phyloP scores from a whole-genome alignment of 2,888 invertebrate species.

The Sinhomidia bicolor region DNA sequence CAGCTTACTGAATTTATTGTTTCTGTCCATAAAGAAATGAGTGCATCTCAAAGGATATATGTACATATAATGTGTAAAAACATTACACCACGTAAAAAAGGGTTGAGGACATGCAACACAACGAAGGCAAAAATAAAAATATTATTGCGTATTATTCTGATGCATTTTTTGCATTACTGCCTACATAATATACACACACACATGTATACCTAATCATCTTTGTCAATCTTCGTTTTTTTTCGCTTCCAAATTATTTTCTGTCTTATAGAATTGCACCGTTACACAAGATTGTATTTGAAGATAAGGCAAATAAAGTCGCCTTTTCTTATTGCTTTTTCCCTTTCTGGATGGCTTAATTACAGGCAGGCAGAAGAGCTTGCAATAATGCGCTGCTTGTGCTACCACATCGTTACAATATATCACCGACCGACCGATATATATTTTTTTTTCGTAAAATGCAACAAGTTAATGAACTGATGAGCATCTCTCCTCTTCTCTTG shows the following conservation, averaged over 20 bases:
- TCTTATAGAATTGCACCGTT: neutral
- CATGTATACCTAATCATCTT: neutral
- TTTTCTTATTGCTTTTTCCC: conserved; percentile 42
- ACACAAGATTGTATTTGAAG: conserved; percentile 10
- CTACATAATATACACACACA: neutral
- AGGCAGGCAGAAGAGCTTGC: conserved; percentile 4
- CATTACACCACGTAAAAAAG: conserved; percentile 32
- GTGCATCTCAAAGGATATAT: too few relatives aligned
- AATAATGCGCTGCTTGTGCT: neutral
- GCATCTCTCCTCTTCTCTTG: too few relatives aligned
- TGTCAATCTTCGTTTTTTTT: neutral
- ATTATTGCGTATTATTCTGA: too few relatives aligned
- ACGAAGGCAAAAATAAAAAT: too few relatives aligned
- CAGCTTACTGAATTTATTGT: conserved; percentile 47
- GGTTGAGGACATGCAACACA: conserved; percentile 51
- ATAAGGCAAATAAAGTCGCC: conserved; percentile 15
- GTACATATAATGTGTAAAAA: too few relatives aligned
- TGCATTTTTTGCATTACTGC: too few relatives aligned
- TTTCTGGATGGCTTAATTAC: conserved; percentile 50
- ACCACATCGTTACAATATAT: neutral
- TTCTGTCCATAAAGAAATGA: conserved; percentile 49
- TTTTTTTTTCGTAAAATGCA: too few relatives aligned
- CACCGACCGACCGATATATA: too few relatives aligned
- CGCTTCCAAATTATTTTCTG: neutral
- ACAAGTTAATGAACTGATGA: too few relatives aligned